Base-by-base conservation (phyloP, 2,797 vertebrate species). In the Hippocampus kuda region DNA sequence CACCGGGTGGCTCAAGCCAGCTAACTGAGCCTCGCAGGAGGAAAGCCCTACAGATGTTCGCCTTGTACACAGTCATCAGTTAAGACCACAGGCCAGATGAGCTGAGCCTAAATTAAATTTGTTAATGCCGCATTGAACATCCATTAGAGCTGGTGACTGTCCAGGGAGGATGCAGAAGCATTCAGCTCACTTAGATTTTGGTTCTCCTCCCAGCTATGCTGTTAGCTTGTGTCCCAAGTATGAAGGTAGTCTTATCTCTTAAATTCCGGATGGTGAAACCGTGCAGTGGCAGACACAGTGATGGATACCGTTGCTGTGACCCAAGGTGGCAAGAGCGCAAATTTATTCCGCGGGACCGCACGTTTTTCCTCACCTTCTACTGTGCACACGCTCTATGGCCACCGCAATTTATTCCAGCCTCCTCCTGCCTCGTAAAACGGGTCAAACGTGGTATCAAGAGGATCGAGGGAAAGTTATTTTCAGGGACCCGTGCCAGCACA, bases 391-490 rank as follows among this genome's bases (percentile, higher is more conserved):
- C 67, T 69, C 66, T 13, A 34, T 66, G 22, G 54, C 53, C 79
- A 44, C 24, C 76, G 77, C 80, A 79, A 85, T 84, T 79, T 75
- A 85, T 86, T 84, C 26, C 59, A 53, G 71, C 74, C 80, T 75
- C 70, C 83, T 85, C 76, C 78, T 75, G 77, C 78, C 81, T 74
- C 70, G 16, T 87, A 86, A 90, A 90, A 24, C 81, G 80, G 85
- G 86, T 89, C 87, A 89, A 87, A 82, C 72, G 44, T 15, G 72
- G 77, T 82, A 85, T 85, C 84, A 76, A 67, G 89, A 88, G 88
- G 76, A 84, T 85, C 70, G 68, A 20, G 34, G 75, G 48, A 68
- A 89, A 89, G 88, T 85, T 88, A 89, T 87, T 90, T 89, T 85
- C 86, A 89, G 83, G 89, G 86, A 86, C 88, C 86, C 13, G 79